A percentile compares a stretch with the other conserved stretches of the same genome.
These are phyloP conservation scores for Drosophila falleni DNA, from an alignment of 2,888 invertebrate species.

Conservation along the genomic window DNA sequence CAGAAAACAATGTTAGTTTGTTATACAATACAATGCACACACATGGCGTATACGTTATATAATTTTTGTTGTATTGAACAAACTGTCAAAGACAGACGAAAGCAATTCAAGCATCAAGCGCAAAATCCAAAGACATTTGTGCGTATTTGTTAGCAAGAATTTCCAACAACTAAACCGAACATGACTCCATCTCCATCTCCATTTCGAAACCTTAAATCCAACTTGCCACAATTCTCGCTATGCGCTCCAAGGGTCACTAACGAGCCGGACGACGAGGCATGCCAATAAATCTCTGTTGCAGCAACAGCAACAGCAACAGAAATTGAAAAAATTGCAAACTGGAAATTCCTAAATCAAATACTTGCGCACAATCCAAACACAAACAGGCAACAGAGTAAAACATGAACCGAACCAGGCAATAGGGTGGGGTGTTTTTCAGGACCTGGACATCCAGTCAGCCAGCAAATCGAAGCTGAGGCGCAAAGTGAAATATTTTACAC, in stretches of 20 bases:
- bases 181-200: slow-evolving; percentile 21
- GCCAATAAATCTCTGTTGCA: slow-evolving; percentile 74
- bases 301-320: slow-evolving; percentile 36
- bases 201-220: slow-evolving; percentile 4
- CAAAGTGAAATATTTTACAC: slow-evolving; percentile 62
- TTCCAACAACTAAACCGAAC: slow-evolving; percentile 1
- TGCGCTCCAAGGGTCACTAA: slow-evolving; percentile 58
- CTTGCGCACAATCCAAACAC: slow-evolving; percentile 63
- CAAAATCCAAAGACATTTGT: slow-evolving; percentile 56
- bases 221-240: slow-evolving; percentile 37
- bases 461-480: slow-evolving; percentile 66
- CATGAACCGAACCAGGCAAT: not conserved
- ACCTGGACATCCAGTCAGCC: slow-evolving; percentile 39
- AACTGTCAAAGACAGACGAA: slow-evolving; percentile 57
- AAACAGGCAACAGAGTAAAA: slow-evolving; percentile 34
- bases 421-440: not conserved
- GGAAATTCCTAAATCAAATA: slow-evolving; percentile 80
- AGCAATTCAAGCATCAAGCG: slow-evolving; percentile 57
- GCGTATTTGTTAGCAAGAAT: slow-evolving; percentile 51
- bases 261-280: slow-evolving; percentile 64
- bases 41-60: slow-evolving; percentile 53
- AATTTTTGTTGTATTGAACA: slow-evolving; percentile 44
- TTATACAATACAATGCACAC: not conserved
- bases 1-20: slow-evolving; percentile 17
- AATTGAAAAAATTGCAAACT: slow-evolving; percentile 65